A percentile compares a stretch with the other conserved stretches of the same genome.
These are phyloP conservation scores for Plectus sambesii DNA, from an alignment of 1,140 invertebrate species.

Conservation along the genomic window DNA sequence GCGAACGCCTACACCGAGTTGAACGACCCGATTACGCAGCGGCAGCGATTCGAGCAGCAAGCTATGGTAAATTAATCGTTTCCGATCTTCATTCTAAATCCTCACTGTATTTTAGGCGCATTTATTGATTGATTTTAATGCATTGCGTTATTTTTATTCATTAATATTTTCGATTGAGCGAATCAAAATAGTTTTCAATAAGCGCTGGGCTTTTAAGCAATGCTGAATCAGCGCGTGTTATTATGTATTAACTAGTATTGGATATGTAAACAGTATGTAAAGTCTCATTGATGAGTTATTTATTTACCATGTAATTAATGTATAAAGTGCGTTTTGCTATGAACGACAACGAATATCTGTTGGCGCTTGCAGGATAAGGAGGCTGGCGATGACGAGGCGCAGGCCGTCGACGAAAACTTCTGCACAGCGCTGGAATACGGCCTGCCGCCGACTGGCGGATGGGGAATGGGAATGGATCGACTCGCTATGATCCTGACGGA, in stretches of 20 bases:
- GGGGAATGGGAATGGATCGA: constrained; percentile 92
- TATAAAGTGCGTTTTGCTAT: no score
- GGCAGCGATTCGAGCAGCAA: constrained; percentile 85
- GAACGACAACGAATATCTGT: constrained; percentile 15
- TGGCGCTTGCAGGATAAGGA: constrained; percentile 78
- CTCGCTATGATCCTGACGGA: constrained; percentile 96
- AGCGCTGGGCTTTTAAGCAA: no score
- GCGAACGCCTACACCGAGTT: constrained; percentile 98
- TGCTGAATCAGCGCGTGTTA: no score
- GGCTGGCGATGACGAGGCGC: constrained; percentile 96
- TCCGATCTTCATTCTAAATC: no score
- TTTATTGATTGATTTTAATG: no score
- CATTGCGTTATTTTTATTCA: no score
- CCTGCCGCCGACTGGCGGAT: constrained; percentile 93
- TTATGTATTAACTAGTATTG: no score
- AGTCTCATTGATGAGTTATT: no score
- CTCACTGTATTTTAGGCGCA: constrained; percentile 5
- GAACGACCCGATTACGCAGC: constrained; percentile 88
- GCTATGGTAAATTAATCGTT: constrained; percentile 62
- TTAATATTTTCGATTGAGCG: no score
- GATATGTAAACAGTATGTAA: no score
- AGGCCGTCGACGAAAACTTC: constrained; percentile 90
- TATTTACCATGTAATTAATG: no score
- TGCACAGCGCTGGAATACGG: constrained; percentile 94
- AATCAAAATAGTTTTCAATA: no score